Base-by-base conservation (phyloP, 2,888 invertebrate genomes). In the Hyppa rectilinea region DNA sequence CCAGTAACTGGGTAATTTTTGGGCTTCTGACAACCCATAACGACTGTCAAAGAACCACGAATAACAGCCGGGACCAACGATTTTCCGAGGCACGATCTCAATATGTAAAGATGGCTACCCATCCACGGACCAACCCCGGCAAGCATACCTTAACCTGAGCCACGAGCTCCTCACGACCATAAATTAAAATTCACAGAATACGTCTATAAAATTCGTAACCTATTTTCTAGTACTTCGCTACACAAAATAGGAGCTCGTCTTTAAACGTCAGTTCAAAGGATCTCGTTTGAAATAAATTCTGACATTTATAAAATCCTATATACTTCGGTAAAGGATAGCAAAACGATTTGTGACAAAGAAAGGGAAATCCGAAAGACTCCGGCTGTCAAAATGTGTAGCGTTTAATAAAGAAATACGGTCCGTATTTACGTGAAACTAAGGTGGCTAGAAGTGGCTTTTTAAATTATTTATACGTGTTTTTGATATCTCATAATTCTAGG, bases 281-380 rank as follows among this genome's bases (percentile, higher is more conserved):
- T 2, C 4, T 40, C 49, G 38, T 29, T 71, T 40, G 31, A 31
- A 64, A 63, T 50, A 45, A 36, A 43, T 20, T 26, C 36, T 31
- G 34, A 52, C 29, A n/a, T 59, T 17, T n/a, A 68, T 70, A 43
- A 68, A 50, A 34, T 31, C 7, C 23, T 9, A n/a, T 29, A n/a
- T 14, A 14, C 10, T 49, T 29, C 20, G 12, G 20, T 20, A n/a
- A 7, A 26, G 58, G n/a, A 12, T 38, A 10, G 9, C 23, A 7
- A 43, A 38, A 64, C 52, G 65, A 71, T 65, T 71, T 14, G 29
- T 53, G 47, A 65, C 65, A 73, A 63, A 58, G 47, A 14, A 6
- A 20, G 2, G 43, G 49, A 52, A 29, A 58, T 45, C 38, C 38
- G 38, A 20, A 29, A 26, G 49, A 26, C n/a, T 26, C 5, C 5